Percentiles rank a stretch among this genome's conserved stretches.
phyloP scores from a whole-genome alignment of 2,797 vertebrate genomes.

The Anomalospiza imberbis region DNA sequence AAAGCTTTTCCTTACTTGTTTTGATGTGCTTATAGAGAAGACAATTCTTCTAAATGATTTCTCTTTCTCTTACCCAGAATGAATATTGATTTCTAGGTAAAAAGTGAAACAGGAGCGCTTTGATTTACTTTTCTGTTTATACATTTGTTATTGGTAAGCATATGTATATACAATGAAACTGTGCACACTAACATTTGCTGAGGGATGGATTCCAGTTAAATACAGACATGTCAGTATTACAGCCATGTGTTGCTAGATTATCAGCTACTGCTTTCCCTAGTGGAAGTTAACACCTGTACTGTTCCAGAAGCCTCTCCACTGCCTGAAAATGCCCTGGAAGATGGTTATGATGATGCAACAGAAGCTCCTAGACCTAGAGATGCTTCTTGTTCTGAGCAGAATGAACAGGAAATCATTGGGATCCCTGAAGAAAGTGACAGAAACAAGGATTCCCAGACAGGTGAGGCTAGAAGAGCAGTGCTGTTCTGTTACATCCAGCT shows the following conservation, averaged over 20 bases:
- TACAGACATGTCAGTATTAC: neutral
- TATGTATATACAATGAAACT: neutral
- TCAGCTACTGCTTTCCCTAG: neutral
- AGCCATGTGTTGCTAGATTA: neutral
- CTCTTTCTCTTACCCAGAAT: neutral
- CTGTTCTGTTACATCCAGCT: neutral
- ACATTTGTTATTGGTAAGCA: neutral
- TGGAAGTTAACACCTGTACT: neutral
- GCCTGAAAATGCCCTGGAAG: neutral
- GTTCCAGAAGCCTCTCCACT: neutral
- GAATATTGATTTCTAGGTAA: neutral
- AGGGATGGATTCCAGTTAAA: neutral
- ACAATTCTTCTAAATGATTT: neutral
- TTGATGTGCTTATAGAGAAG: neutral
- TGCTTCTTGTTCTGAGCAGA: neutral
- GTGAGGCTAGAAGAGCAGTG: neutral
- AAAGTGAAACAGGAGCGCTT: neutral
- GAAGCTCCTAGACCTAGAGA: neutral
- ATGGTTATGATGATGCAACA: constrained; percentile 10
- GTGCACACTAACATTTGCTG: neutral
- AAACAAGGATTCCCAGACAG: neutral
- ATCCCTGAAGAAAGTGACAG: neutral
- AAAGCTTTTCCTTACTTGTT: neutral
- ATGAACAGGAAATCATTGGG: neutral
- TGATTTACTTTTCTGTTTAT: neutral